Evolutionary conservation across 2,113 vertebrate genomes (phyloP), one percentile per base, ranked within the genome.

Genomic region (Scatophagus argus): DNA sequence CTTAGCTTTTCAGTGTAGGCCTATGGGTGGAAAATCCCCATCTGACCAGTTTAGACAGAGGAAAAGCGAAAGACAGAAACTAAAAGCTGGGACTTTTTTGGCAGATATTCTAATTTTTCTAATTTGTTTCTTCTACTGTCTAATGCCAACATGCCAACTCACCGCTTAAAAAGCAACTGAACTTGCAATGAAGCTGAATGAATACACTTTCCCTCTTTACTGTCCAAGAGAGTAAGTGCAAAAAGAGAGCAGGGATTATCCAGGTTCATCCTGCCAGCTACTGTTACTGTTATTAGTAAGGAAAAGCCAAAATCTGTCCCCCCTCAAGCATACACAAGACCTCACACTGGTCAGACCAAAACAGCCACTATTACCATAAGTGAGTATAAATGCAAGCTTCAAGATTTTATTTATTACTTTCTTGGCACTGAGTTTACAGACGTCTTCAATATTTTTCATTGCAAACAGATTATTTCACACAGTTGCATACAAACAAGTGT

Each of bases 21-120:
- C 65, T 27, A 43, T 1, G 47, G 78, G 59, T 84, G 82, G 80
- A 89, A 90, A 90, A 83, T 85, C 67, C 87, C 85, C 66, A 77
- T 75, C 21, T 10, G 56, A 82, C 25, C 32, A 16, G 5, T 54
- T 64, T 21, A 58, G 47, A 75, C 29, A 56, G 29, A 9, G 32
- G 7, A 12, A 32, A 64, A 36, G n/a, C 19, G 32, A 41, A 9
- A 43, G 65, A 59, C 27, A 19, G 16, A 29, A 14, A 51, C 25
- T 29, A 6, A 65, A 23, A 41, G n/a, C 34, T 21, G 14, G 55
- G 11, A 11, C 23, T 25, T 44, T 59, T 79, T 49, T 71, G 36
- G 44, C 8, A 13, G 39, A 13, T 3, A 5, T 23, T 46, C 3
- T 7, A 3, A 47, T 43, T 60, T 67, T 66, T 67, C 23, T 36